Percentiles rank a stretch among this genome's conserved stretches.
Evolutionary conservation across 2,797 vertebrate genomes (phyloP).

Genomic region (Oryzias sinensis): DNA sequence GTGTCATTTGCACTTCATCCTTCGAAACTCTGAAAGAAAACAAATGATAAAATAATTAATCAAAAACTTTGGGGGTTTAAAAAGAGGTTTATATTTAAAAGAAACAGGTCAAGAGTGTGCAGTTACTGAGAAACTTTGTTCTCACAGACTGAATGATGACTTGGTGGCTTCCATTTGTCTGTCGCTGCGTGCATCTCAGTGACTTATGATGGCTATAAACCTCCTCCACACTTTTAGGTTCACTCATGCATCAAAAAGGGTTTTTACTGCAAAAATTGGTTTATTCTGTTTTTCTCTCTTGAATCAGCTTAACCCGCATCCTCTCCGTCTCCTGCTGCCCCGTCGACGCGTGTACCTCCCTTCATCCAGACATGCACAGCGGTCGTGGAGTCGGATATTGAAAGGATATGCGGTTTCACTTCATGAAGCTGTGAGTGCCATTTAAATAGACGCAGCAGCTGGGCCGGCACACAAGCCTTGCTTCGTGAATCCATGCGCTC

Average conservation of each 20-base stretch:
- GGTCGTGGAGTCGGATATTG: constrained; percentile 51
- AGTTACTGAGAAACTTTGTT: constrained; percentile 7
- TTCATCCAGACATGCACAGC: constrained; percentile 42
- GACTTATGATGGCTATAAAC: constrained; percentile 42
- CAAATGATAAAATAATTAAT: constrained; percentile 4
- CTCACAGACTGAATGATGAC: constrained; percentile 16
- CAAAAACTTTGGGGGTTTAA: constrained; percentile 9
- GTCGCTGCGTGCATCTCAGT: constrained; percentile 34
- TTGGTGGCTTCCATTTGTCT: constrained; percentile 34
- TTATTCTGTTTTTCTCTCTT: constrained; percentile 27
- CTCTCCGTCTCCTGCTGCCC: constrained; percentile 26
- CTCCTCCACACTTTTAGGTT: constrained; percentile 41
- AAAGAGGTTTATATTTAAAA: constrained; percentile 24
- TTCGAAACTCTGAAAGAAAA: neutral
- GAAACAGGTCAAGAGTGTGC: constrained; percentile 22
- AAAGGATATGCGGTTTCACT: constrained; percentile 51
- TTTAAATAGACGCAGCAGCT: constrained; percentile 68
- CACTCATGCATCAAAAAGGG: constrained; percentile 15
- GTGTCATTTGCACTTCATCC: constrained; percentile 17
- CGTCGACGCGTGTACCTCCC: constrained; percentile 27
- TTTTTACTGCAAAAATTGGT: constrained; percentile 37
- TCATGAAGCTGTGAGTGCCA: constrained; percentile 56
- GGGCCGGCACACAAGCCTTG: constrained; percentile 47
- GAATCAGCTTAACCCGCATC: constrained; percentile 18
- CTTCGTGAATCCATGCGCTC: constrained; percentile 37